phyloP scores from a whole-genome alignment of 2,797 vertebrate genomes.

The Parauchenoglanis punctatus region DNA sequence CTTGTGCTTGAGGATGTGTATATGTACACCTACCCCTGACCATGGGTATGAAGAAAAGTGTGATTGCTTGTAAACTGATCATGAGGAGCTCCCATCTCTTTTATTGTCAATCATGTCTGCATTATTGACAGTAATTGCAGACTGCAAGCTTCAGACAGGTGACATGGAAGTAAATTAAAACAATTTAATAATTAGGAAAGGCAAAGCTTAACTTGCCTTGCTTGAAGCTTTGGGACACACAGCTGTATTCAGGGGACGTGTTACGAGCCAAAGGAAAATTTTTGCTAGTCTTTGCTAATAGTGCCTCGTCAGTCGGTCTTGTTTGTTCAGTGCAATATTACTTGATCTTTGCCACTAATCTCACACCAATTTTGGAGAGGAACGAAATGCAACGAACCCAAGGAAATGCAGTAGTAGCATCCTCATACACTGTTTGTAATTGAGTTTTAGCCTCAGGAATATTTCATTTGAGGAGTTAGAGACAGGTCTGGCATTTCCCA shows the following conservation, averaged over 20 bases:
- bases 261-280: not conserved
- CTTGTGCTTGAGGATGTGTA: not conserved
- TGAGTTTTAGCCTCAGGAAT: not conserved
- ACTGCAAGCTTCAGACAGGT: not conserved
- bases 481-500: not conserved
- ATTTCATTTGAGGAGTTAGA: not conserved
- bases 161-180: not conserved
- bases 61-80: not conserved
- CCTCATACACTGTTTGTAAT: not conserved
- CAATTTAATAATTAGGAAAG: not conserved
- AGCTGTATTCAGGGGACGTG: not conserved
- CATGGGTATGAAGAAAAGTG: not conserved
- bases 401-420: not conserved
- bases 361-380: not conserved
- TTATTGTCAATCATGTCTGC: not conserved
- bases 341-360: not conserved
- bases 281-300: not conserved
- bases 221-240: not conserved
- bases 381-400: not conserved
- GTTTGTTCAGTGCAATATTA: not conserved
- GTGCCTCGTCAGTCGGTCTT: not conserved
- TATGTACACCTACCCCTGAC: not conserved
- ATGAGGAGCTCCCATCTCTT: not conserved
- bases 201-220: not conserved
- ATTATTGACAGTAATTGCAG: not conserved